Evolutionary conservation across 92 coral and sea anemone genomes (phyloP).

Genomic region (Desmophyllum pertusum): DNA sequence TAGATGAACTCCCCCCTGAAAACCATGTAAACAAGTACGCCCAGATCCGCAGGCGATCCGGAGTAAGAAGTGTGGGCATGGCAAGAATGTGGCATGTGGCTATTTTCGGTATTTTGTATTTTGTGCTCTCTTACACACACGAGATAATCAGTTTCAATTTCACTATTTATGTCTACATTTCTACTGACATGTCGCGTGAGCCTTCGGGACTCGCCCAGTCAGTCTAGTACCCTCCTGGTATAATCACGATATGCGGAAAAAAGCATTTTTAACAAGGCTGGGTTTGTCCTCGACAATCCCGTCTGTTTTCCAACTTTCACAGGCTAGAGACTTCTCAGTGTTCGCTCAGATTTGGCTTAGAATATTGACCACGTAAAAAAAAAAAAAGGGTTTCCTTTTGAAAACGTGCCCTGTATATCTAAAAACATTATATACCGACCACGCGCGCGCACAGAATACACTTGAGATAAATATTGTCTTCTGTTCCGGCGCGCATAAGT

Average conservation of each 20-base stretch:
- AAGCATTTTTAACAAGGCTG: neutral
- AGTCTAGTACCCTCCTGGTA: neutral
- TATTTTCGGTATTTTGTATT: slow-evolving; percentile 10
- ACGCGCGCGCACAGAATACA: neutral
- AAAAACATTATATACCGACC: slow-evolving; percentile 2
- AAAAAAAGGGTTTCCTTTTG: neutral
- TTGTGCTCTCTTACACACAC: slow-evolving; percentile 11
- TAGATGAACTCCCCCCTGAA: slow-evolving; percentile 10
- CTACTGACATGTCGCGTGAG: neutral
- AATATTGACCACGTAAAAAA: slow-evolving; percentile 1
- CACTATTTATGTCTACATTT: neutral
- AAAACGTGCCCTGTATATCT: neutral
- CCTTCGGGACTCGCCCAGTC: neutral
- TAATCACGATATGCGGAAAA: neutral
- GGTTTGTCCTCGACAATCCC: neutral
- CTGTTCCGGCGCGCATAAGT: slow-evolving; percentile 23
- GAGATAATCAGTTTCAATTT: slow-evolving; percentile 25
- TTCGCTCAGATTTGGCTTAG: neutral
- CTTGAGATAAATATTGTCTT: slow-evolving; percentile 19
- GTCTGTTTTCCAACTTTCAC: neutral
- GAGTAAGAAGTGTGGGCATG: slow-evolving; percentile 1
- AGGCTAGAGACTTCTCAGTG: neutral
- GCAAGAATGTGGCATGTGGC: slow-evolving; percentile 6
- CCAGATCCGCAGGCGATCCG: slow-evolving; percentile 1
- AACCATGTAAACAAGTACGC: slow-evolving; percentile 14